These are phyloP conservation scores for Anoplophora glabripennis DNA, from an alignment of 1,140 invertebrate genomes.

Conservation along the genomic window DNA sequence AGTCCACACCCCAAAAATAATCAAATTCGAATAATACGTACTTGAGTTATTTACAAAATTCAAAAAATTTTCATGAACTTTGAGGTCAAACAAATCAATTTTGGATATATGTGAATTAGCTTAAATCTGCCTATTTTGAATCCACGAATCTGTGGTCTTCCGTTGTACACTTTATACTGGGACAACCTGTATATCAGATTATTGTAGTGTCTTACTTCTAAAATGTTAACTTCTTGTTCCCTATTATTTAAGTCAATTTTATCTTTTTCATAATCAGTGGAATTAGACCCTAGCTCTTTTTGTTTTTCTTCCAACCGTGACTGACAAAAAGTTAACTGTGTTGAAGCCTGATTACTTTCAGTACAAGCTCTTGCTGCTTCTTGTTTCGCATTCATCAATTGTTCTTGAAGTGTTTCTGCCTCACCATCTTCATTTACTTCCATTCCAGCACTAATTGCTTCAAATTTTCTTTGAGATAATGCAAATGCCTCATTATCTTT, in stretches of 20 bases:
- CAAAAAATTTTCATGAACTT: too few relatives aligned
- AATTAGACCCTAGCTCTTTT: constrained; percentile 67
- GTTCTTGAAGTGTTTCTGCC: constrained; percentile 83
- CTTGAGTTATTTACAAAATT: too few relatives aligned
- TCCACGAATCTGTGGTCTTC: too few relatives aligned
- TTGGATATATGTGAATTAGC: too few relatives aligned
- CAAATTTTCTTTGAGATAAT: constrained; percentile 73
- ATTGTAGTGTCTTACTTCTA: constrained; percentile 21
- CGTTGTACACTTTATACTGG: too few relatives aligned
- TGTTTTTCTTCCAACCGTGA: constrained; percentile 67
- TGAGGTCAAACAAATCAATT: too few relatives aligned
- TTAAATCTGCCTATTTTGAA: too few relatives aligned
- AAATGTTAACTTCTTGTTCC: constrained; percentile 53
- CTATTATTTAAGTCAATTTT: constrained; percentile 60
- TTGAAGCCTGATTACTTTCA: constrained; percentile 73
- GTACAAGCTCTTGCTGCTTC: constrained; percentile 75
- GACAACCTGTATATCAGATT: neutral
- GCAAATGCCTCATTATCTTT: constrained; percentile 65
- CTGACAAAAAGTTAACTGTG: constrained; percentile 71
- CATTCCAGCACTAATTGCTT: constrained; percentile 77
- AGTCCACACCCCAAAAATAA: too few relatives aligned
- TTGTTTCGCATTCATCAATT: constrained; percentile 78
- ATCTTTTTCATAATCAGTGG: constrained; percentile 71
- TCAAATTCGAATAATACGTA: too few relatives aligned
- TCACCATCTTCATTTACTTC: constrained; percentile 77